These are phyloP conservation scores for Neoascia interrupta DNA, from an alignment of 2,888 invertebrate species.

Conservation along the genomic window DNA sequence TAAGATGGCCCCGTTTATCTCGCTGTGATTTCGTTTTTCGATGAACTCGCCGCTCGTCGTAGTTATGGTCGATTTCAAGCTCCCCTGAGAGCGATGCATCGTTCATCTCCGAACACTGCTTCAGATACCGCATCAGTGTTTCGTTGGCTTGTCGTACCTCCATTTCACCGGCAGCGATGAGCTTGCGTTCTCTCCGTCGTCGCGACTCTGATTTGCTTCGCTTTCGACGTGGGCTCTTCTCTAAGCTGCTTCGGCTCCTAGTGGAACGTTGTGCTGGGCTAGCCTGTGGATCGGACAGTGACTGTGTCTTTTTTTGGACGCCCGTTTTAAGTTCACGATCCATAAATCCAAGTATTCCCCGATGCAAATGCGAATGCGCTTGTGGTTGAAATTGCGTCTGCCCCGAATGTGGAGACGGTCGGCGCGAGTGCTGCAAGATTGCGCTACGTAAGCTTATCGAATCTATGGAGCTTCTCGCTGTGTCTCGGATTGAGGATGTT, in stretches of 20 bases:
- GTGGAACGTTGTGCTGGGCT: constrained; percentile 79
- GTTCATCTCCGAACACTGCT: constrained; percentile 80
- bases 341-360: constrained; percentile 79
- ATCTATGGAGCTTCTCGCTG: constrained; percentile 75
- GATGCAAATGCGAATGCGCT: constrained; percentile 76
- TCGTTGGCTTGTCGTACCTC: constrained; percentile 80
- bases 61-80: constrained; percentile 79
- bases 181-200: constrained; percentile 78
- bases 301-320: constrained; percentile 77
- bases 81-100: constrained; percentile 80
- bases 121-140: constrained; percentile 79
- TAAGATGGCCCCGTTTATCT: constrained; percentile 78
- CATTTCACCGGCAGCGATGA: constrained; percentile 80
- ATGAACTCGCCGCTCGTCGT: constrained; percentile 79
- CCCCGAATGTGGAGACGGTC: constrained; percentile 69
- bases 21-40: constrained; percentile 79
- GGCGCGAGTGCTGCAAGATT: constrained; percentile 73
- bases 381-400: constrained; percentile 76
- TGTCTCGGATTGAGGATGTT: constrained; percentile 56
- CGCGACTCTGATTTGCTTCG: constrained; percentile 80
- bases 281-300: constrained; percentile 79
- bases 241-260: constrained; percentile 78
- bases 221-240: constrained; percentile 79
- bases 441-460: constrained; percentile 78
- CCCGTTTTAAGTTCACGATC: constrained; percentile 78